Percentiles rank a stretch among this genome's conserved stretches.
phyloP scores from a whole-genome alignment of 2,797 vertebrate species.

The Cyclopterus lumpus region DNA sequence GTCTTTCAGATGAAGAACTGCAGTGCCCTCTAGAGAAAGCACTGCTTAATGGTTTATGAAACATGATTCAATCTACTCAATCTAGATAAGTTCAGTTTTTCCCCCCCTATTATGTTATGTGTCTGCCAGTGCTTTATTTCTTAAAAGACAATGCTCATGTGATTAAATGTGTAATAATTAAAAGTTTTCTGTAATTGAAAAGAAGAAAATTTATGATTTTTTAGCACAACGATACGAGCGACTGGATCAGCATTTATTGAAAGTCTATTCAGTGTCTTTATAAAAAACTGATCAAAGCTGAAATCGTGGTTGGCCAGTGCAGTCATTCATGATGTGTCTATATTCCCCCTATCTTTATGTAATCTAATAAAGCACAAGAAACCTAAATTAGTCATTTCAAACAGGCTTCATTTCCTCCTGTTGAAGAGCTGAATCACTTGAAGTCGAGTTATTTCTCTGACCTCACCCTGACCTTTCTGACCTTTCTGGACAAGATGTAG shows the following conservation, averaged over 20 bases:
- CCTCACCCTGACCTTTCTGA: slow-evolving; percentile 73
- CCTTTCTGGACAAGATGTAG: slow-evolving; percentile 13
- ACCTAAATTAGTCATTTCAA: slow-evolving; percentile 17
- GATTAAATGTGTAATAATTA: slow-evolving; percentile 84
- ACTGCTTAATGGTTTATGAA: not conserved
- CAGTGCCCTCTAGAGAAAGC: slow-evolving; percentile 62
- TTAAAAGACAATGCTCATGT: slow-evolving; percentile 76
- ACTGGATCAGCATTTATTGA: slow-evolving; percentile 71
- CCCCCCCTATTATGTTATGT: slow-evolving; percentile 40
- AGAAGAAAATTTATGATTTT: slow-evolving; percentile 47
- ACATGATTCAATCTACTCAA: slow-evolving; percentile 7
- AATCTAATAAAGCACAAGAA: slow-evolving; percentile 75
- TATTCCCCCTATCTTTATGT: slow-evolving; percentile 71
- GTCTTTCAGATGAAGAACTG: slow-evolving; percentile 9
- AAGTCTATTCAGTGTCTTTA: slow-evolving; percentile 81
- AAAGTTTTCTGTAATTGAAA: slow-evolving; percentile 74
- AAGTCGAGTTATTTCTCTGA: not conserved
- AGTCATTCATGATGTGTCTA: slow-evolving; percentile 81
- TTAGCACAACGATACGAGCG: slow-evolving; percentile 68
- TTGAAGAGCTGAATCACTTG: not conserved
- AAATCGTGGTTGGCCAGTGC: slow-evolving; percentile 80
- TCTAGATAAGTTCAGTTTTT: no score
- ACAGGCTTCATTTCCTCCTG: not conserved
- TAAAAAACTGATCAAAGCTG: slow-evolving; percentile 85
- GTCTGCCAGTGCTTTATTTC: slow-evolving; percentile 72